These are phyloP conservation scores for Pangasius krempfi DNA, from an alignment of 2,797 vertebrate genomes.

Conservation along the genomic window DNA sequence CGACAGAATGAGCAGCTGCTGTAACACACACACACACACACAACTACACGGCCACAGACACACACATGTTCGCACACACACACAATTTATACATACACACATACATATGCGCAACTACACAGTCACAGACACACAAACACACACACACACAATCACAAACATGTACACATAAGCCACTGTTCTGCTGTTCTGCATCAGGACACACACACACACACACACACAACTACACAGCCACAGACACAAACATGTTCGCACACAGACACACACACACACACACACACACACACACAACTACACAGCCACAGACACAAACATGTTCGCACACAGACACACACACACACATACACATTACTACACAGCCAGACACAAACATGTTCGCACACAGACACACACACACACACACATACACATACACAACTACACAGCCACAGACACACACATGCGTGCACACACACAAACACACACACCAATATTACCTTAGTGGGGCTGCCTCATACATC, in stretches of 20 bases:
- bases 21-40: conserved; percentile 30
- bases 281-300: too few relatives aligned
- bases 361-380: too few relatives aligned
- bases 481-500: conserved; percentile 14
- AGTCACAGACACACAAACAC: conserved; percentile 15
- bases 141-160: background rate
- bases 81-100: background rate
- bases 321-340: too few relatives aligned
- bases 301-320: too few relatives aligned
- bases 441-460: background rate
- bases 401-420: too few relatives aligned
- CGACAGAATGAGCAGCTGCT: conserved; percentile 52
- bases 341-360: too few relatives aligned
- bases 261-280: too few relatives aligned
- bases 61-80: too few relatives aligned
- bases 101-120: background rate
- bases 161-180: background rate
- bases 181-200: background rate
- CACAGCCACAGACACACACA: conserved; percentile 3
- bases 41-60: background rate
- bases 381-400: too few relatives aligned
- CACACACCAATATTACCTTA: background rate
- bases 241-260: too few relatives aligned
- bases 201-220: conserved; percentile 23
- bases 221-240: too few relatives aligned